phyloP scores from a whole-genome alignment of 2,797 vertebrate species.

The Scolopax rusticola region DNA sequence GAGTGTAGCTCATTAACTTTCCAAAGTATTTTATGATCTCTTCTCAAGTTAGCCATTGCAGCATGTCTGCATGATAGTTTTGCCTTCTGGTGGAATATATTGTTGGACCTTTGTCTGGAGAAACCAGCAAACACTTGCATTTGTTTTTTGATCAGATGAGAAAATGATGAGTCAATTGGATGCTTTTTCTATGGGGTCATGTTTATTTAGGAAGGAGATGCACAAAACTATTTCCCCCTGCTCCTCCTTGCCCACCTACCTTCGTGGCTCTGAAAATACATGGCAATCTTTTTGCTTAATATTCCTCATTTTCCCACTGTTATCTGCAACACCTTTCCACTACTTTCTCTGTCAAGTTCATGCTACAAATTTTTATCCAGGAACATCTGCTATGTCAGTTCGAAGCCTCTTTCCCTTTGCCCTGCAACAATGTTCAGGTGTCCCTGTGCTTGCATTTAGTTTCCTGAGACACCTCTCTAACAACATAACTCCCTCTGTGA shows the following conservation, averaged over 20 bases:
- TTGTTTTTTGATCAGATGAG: constrained; percentile 12
- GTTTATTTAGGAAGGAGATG: not conserved
- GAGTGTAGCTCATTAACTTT: constrained; percentile 64
- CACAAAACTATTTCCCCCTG: not conserved
- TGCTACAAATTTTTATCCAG: not conserved
- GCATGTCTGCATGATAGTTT: not conserved
- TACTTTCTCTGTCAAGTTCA: not conserved
- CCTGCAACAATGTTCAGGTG: not conserved
- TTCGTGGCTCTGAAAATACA: not conserved
- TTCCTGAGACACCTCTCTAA: not conserved
- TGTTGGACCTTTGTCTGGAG: not conserved
- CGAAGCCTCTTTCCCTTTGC: not conserved
- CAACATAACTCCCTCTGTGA: not conserved
- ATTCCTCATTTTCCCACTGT: not conserved
- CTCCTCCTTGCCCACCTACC: rapidly evolving
- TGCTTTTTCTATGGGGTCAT: not conserved
- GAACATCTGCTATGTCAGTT: not conserved
- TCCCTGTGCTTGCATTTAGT: not conserved
- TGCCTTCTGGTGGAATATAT: not conserved
- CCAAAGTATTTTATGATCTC: constrained; percentile 49
- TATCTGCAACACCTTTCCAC: not conserved
- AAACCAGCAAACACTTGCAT: not conserved
- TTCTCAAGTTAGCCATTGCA: constrained; percentile 37
- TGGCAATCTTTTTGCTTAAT: not conserved
- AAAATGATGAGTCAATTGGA: not conserved